Evolutionary conservation across 2,797 vertebrate genomes (phyloP).

Genomic region (Hyperoplus lanceolatus): DNA sequence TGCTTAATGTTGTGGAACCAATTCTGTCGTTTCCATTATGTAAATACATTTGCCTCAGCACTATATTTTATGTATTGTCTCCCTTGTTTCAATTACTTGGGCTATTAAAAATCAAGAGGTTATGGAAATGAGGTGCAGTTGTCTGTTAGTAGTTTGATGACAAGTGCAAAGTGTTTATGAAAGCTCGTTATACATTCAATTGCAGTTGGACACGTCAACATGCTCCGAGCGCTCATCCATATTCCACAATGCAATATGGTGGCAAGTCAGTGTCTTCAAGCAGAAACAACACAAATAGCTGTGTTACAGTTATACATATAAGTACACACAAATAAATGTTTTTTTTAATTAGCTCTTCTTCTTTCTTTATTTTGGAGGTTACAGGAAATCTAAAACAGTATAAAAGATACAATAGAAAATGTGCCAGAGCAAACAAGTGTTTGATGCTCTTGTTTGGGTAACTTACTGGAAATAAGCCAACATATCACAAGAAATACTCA

Average conservation of each 20-base stretch:
- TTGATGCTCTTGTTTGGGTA: not conserved
- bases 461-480: constrained; percentile 42
- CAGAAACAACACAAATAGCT: constrained; percentile 38
- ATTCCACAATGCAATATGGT: constrained; percentile 66
- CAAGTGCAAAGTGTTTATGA: constrained; percentile 78
- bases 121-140: constrained; percentile 79
- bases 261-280: constrained; percentile 44
- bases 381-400: constrained; percentile 5
- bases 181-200: constrained; percentile 74
- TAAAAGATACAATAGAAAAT: not conserved
- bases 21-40: constrained; percentile 90
- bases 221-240: constrained; percentile 71
- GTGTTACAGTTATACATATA: constrained; percentile 22
- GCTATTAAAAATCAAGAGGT: constrained; percentile 87
- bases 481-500: constrained; percentile 44
- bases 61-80: constrained; percentile 88
- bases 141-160: constrained; percentile 78
- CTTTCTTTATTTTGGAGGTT: not conserved
- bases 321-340: constrained; percentile 45
- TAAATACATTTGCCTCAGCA: constrained; percentile 88
- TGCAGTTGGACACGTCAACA: constrained; percentile 66
- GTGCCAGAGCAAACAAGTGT: constrained; percentile 24
- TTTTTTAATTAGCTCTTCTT: constrained; percentile 15
- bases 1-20: constrained; percentile 90
- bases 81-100: constrained; percentile 86